A percentile compares a stretch with the other conserved stretches of the same genome.
phyloP scores from a whole-genome alignment of 2,888 invertebrate genomes.

The Nasonovia ribisnigri region DNA sequence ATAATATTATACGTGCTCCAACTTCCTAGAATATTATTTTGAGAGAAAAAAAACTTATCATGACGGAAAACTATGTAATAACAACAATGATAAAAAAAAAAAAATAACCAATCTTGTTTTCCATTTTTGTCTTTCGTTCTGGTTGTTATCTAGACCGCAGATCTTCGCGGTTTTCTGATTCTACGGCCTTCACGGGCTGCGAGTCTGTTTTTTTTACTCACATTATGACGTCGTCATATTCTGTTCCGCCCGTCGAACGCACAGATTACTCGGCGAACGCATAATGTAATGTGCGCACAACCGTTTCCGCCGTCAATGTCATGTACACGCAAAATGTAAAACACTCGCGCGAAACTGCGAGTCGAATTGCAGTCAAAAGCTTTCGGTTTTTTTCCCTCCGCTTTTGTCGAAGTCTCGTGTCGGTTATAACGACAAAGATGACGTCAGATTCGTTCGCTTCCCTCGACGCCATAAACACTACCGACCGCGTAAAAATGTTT shows the following conservation, averaged over 20 bases:
- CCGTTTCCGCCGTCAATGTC: background rate
- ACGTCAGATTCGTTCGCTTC: background rate
- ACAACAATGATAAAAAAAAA: background rate
- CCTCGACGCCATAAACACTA: background rate
- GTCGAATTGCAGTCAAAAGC: background rate
- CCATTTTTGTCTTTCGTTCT: constrained; percentile 55
- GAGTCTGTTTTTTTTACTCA: constrained; percentile 37
- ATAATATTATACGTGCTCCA: background rate
- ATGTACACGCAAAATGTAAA: background rate
- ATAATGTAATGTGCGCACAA: background rate
- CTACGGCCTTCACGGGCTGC: constrained; percentile 57
- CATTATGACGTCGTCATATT: background rate
- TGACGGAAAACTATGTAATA: constrained; percentile 3
- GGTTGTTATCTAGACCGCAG: constrained; percentile 61
- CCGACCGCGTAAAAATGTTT: background rate
- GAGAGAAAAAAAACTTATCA: constrained; percentile 15
- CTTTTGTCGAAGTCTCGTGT: background rate
- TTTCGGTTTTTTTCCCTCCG: constrained; percentile 1
- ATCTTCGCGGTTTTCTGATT: constrained; percentile 59
- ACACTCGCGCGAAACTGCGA: background rate
- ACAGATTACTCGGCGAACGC: background rate
- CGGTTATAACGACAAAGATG: background rate
- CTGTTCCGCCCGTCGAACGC: constrained; percentile 57
- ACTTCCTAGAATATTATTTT: background rate
- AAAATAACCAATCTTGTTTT: constrained; percentile 45